phyloP scores from a whole-genome alignment of 1,140 invertebrate genomes.

The Bacillus rossius region DNA sequence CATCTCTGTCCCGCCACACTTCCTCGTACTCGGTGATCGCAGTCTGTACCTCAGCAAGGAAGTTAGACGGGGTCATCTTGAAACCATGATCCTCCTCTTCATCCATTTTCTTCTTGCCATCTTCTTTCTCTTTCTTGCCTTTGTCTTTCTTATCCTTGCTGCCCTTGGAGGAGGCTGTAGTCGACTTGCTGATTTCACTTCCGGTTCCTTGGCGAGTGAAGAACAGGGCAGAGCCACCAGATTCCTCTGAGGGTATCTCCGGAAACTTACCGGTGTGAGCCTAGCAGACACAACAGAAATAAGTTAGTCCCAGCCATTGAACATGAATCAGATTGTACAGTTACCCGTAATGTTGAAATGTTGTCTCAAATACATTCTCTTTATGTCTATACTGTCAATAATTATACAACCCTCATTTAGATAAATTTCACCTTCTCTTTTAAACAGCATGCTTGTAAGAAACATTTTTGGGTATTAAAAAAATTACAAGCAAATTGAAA shows the following conservation, averaged over 20 bases:
- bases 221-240: conserved; percentile 77
- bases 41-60: conserved; percentile 44
- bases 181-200: conserved; percentile 65
- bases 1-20: conserved; percentile 76
- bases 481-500: too few species aligned
- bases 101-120: conserved; percentile 51
- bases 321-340: too few species aligned
- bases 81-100: conserved; percentile 52
- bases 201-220: conserved; percentile 64
- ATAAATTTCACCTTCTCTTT: too few species aligned
- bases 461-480: too few species aligned
- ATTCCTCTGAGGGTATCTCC: conserved; percentile 84
- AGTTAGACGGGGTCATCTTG: conserved; percentile 45
- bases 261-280: conserved; percentile 76
- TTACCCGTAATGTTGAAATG: too few species aligned
- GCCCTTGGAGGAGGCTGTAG: conserved; percentile 67
- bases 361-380: too few species aligned
- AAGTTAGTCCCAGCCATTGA: too few species aligned
- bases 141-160: conserved; percentile 53
- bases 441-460: too few species aligned
- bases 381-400: too few species aligned
- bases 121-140: conserved; percentile 50
- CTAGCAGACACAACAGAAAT: conserved; percentile 13
- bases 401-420: too few species aligned
- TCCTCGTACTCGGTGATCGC: conserved; percentile 56